phyloP scores from a whole-genome alignment of 2,888 invertebrate genomes.

The Ptycholaimellus sp. region DNA sequence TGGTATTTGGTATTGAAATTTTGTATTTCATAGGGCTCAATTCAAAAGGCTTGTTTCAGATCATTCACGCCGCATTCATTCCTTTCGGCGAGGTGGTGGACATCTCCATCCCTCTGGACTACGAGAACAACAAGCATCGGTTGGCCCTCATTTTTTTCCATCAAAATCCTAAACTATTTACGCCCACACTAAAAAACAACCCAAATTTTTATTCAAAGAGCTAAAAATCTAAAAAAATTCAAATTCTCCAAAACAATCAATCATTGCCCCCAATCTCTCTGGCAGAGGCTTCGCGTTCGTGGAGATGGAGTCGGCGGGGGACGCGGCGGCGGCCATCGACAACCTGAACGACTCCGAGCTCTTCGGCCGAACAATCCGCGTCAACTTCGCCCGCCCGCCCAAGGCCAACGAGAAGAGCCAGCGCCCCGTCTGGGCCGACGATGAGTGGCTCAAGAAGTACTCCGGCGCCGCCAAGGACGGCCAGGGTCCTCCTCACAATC shows the following conservation, averaged over 20 bases:
- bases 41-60: not conserved
- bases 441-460: constrained; percentile 88
- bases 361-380: constrained; percentile 41
- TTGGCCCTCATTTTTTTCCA: too few species aligned
- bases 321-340: constrained; percentile 93
- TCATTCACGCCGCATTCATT: constrained; percentile 74
- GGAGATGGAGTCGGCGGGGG: constrained; percentile 85
- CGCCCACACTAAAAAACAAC: too few species aligned
- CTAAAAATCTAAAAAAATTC: not conserved
- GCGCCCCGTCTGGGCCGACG: constrained; percentile 70
- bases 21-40: too few species aligned
- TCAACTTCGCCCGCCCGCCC: constrained; percentile 81
- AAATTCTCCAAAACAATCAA: too few species aligned
- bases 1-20: not conserved
- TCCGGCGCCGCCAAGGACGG: constrained; percentile 27
- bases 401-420: constrained; percentile 66
- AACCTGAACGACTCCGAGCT: constrained; percentile 98
- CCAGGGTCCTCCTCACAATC: not conserved
- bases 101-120: constrained; percentile 88
- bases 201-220: too few species aligned
- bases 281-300: constrained; percentile 85
- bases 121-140: constrained; percentile 41
- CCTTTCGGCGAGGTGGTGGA: constrained; percentile 96
- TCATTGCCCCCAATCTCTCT: too few species aligned
- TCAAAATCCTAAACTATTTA: too few species aligned